Base-by-base conservation (phyloP, 2,888 invertebrate species). In the Oxytorus armatus region DNA sequence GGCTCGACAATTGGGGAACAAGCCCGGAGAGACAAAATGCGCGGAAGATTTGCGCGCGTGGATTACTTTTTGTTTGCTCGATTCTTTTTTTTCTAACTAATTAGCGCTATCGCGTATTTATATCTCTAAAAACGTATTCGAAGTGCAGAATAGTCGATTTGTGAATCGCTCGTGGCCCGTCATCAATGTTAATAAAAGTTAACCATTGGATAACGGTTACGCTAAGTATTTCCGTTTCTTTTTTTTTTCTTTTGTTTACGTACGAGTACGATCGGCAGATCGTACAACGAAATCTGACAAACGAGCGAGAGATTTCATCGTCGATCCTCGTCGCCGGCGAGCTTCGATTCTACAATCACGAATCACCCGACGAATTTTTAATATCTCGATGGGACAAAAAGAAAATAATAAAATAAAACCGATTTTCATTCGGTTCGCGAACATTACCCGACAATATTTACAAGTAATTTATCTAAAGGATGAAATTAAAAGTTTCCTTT, bases 401-500 rank as follows among this genome's bases (percentile, higher is more conserved):
- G 29, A 18, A 63, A 55, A 44, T 33, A 65, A 61, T n/a, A n/a
- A n/a, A n/a, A n/a, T n/a, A n/a, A n/a, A n/a, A n/a, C n/a, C n/a
- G n/a, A n/a, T n/a, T n/a, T n/a, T n/a, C n/a, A n/a, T n/a, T n/a
- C n/a, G n/a, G n/a, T n/a, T n/a, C n/a, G n/a, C n/a, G n/a, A n/a
- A n/a, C n/a, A n/a, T n/a, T n/a, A 1, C n/a, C 16, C 65, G 61
- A 44, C 42, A 69, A 47, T 82, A 83, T 82, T 82, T 82, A 83
- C 83, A 83, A 39, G 47, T 74, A 49, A 77, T 80, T 59, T 59
- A 80, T 74, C 44, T 83, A 74, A 63, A 78, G n/a, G 44, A 80
- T 53, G 73, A 77, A 77, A 61, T 76, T 66, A 83, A 82, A 79
- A 44, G 10, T 18, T 33, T 55, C 5, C 23, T 33, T 53, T 14